Evolutionary conservation across 1,140 invertebrate genomes (phyloP).

Genomic region (Papilio helenus): DNA sequence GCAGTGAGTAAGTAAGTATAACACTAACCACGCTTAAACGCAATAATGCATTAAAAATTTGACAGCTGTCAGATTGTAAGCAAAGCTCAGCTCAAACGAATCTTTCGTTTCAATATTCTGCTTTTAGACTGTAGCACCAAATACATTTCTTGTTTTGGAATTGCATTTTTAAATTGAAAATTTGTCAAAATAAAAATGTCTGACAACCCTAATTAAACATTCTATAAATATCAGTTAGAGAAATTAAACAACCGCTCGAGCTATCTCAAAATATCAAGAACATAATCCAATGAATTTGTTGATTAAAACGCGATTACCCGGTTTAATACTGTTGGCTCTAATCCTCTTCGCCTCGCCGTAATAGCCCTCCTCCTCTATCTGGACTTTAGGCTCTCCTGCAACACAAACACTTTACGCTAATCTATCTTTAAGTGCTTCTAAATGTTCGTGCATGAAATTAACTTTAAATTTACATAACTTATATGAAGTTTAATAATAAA

Average conservation of each 20-base stretch:
- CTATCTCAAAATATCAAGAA: conserved; percentile 11
- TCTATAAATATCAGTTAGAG: not conserved
- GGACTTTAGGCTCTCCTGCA: conserved; percentile 73
- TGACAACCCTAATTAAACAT: not conserved
- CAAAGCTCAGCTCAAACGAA: no score
- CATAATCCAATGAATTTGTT: conserved; percentile 22
- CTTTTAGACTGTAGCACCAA: not conserved
- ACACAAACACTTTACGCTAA: conserved; percentile 44
- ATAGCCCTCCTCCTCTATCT: conserved; percentile 73
- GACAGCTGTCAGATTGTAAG: no score
- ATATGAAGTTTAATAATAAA: not conserved
- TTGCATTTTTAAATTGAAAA: no score
- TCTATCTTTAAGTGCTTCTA: conserved; percentile 25
- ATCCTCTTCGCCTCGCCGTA: conserved; percentile 65
- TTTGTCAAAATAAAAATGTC: no score
- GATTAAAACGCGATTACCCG: conserved; percentile 51
- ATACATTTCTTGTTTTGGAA: not conserved
- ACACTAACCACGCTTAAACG: no score
- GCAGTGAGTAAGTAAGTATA: no score
- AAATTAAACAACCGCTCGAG: not conserved
- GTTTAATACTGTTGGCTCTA: conserved; percentile 65
- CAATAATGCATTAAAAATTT: no score
- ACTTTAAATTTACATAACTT: not conserved
- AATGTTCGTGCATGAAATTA: not conserved
- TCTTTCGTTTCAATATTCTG: not conserved